Base-by-base conservation (phyloP, 2,113 vertebrate species). In the Cololabis saira region DNA sequence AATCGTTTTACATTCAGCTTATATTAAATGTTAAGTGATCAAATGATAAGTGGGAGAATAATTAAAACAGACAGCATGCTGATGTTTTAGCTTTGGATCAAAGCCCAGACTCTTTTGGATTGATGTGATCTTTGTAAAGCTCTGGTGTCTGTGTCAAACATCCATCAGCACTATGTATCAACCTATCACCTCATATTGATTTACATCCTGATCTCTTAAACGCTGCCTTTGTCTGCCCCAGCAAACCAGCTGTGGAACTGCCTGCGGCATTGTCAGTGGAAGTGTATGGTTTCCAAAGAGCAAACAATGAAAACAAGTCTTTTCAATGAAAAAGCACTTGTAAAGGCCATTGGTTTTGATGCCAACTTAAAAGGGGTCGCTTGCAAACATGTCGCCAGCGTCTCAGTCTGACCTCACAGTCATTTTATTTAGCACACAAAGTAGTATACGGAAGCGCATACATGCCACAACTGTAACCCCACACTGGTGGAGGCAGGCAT, bases 251-350 rank as follows among this genome's bases (percentile, higher is more conserved):
- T 80, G 81, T 55, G 76, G 67, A 81, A 37, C 61, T 44, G 66
- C 58, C 52, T 47, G 66, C 45, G 83, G 71, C 76, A 64, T 79
- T 78, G 68, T 78, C 55, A 48, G 48, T 73, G 67, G 57, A 76
- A 80, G 65, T 63, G 71, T 59, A 79, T 16, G 67, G 59, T 78
- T 83, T 82, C 68, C 65, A 65, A 40, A 71, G 67, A 5, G 11
- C 83, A 79, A 78, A 83, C 76, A 79, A 78, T 76, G 57, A 84
- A 82, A 80, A 80, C 43, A 80, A 64, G 53, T 52, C 50, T 51
- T 67, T 60, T 76, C 37, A 67, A 67, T 76, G 63, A 77, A 76
- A 77, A 71, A 71, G 49, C 50, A 63, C 75, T 81, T 63, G 63
- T 61, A 63, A 73, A 74, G 18, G 17, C 5, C 22, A 22, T 57